A percentile compares a stretch with the other conserved stretches of the same genome.
Evolutionary conservation across 2,113 vertebrate genomes (phyloP).

Genomic region (Sinocyclocheilus maitianheensis): DNA sequence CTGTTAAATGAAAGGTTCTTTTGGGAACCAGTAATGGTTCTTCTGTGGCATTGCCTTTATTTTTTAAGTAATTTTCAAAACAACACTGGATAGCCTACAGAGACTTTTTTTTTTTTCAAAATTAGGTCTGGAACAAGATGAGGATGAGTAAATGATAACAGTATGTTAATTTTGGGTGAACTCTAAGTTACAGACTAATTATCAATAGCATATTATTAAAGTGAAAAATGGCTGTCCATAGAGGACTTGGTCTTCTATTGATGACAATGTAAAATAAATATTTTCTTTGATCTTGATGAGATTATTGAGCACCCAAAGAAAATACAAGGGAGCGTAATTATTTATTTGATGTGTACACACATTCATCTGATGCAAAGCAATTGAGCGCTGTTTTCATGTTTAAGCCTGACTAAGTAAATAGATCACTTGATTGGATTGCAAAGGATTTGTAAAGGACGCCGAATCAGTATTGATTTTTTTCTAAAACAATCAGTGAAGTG

Average conservation of each 20-base stretch:
- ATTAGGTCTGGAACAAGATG: not conserved
- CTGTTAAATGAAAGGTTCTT: not conserved
- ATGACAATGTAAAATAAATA: not conserved
- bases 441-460: constrained; percentile 6
- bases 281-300: constrained; percentile 5
- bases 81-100: not conserved
- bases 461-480: constrained; percentile 42
- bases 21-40: too few relatives aligned
- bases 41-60: too few relatives aligned
- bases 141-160: not conserved
- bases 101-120: too few relatives aligned
- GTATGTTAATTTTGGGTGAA: not conserved
- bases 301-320: not conserved
- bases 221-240: not conserved
- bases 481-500: not conserved
- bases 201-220: not conserved
- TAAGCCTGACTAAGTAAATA: constrained; percentile 31
- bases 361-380: not conserved
- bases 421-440: constrained; percentile 36
- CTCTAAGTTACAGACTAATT: not conserved
- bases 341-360: constrained; percentile 18
- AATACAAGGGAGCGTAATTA: not conserved
- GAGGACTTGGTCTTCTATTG: not conserved
- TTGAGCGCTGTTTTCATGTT: not conserved
- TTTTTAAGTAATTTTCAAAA: not conserved